Conservation (phyloP, 2,888 invertebrate genomes). For the Lacanobia wlatinum region DNA sequence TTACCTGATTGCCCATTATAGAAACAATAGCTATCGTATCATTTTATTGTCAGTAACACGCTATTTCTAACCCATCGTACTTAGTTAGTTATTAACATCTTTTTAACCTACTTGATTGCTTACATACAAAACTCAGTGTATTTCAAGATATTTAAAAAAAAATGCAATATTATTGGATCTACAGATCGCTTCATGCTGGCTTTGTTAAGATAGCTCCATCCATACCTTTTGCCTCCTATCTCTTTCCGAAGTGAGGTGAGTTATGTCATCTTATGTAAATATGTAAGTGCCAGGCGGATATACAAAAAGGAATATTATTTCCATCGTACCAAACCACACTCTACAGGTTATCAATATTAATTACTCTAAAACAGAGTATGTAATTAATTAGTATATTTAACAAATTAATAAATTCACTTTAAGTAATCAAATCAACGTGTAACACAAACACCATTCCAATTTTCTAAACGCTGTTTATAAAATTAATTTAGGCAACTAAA, state of each 20-base stretch:
- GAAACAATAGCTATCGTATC: slow-evolving; percentile 40
- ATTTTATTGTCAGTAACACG: slow-evolving; percentile 38
- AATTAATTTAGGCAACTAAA: slow-evolving; percentile 10
- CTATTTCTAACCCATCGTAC: slow-evolving; percentile 14
- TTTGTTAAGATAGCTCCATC: not conserved
- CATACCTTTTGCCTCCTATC: not conserved
- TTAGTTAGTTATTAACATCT: not conserved
- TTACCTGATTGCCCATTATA: slow-evolving; percentile 53
- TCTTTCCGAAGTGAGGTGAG: too few relatives aligned
- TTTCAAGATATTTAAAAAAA: not conserved
- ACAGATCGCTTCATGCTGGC: not conserved
- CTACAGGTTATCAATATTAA: not conserved
- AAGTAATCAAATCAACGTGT: not conserved
- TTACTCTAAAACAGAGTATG: not conserved
- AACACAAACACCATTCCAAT: slow-evolving; percentile 7
- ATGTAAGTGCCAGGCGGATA: too few relatives aligned
- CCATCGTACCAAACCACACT: not conserved
- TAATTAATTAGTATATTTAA: not conserved
- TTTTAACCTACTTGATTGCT: not conserved
- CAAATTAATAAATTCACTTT: not conserved
- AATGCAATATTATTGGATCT: too few relatives aligned
- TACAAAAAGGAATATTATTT: not conserved
- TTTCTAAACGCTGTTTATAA: not conserved
- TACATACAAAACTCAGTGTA: not conserved
- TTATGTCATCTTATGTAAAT: too few relatives aligned